Conservation (phyloP, 2,113 vertebrate species). For the Panthera leo region DNA sequence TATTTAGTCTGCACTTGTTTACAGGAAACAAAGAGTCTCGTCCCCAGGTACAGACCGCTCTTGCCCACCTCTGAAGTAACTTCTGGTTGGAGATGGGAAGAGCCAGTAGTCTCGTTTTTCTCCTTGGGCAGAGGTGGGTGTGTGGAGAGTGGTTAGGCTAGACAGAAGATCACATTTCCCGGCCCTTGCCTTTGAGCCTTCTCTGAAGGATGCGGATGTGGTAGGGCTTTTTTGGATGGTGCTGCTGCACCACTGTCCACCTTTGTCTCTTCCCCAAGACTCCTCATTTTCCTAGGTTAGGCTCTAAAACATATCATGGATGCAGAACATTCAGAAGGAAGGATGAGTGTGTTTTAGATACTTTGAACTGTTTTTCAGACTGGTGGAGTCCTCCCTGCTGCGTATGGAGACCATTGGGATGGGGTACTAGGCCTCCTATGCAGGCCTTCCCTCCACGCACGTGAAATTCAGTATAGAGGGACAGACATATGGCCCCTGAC, state of each 20-base stretch:
- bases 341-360: not conserved
- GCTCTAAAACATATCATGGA: not conserved
- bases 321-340: not conserved
- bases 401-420: not conserved
- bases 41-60: not conserved
- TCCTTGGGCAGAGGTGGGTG: not conserved
- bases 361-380: not conserved
- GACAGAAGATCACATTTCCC: not conserved
- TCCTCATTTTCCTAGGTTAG: not conserved
- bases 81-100: not conserved
- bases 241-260: accelerated
- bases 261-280: not conserved
- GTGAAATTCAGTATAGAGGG: not conserved
- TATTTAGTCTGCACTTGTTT: not conserved
- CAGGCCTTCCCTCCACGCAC: not conserved
- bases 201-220: not conserved
- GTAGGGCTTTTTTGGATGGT: not conserved
- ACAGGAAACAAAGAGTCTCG: not conserved
- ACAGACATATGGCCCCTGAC: not conserved
- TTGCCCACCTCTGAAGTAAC: not conserved
- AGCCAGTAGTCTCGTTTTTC: not conserved
- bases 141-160: not conserved
- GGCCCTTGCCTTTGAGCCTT: not conserved
- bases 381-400: not conserved
- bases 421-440: not conserved